Evolutionary conservation across 2,888 invertebrate genomes (phyloP).

Genomic region (Scaptomyza tumidula): DNA sequence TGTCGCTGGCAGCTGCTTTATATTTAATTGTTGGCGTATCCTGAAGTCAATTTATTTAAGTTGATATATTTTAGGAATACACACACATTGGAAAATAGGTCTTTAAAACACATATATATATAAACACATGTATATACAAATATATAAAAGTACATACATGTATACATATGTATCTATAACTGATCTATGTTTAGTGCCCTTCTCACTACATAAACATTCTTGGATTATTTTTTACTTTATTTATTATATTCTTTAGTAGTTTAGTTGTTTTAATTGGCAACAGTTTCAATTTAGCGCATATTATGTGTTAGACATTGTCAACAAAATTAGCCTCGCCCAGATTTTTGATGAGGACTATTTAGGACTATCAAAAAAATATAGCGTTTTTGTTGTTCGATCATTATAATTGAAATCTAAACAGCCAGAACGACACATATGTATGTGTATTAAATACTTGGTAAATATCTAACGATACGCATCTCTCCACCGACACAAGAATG

Average conservation of each 20-base stretch:
- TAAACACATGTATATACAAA: constrained; percentile 15
- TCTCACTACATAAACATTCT: constrained; percentile 5
- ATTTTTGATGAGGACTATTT: not conserved
- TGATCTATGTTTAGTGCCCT: constrained; percentile 10
- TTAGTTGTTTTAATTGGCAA: constrained; percentile 33
- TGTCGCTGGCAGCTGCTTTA: constrained; percentile 74
- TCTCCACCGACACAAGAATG: constrained; percentile 13
- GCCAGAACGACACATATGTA: constrained; percentile 19
- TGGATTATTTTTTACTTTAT: constrained; percentile 2
- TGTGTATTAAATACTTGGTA: constrained; percentile 1
- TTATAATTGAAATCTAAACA: constrained; percentile 18
- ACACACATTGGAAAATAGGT: constrained; percentile 11
- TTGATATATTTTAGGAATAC: constrained; percentile 33
- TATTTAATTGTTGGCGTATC: constrained; percentile 81
- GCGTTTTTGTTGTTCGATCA: not conserved
- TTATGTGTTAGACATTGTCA: not conserved
- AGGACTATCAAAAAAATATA: not conserved
- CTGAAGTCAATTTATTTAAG: constrained; percentile 68
- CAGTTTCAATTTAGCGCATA: constrained; percentile 1
- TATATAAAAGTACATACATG: constrained; percentile 14
- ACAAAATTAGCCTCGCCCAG: constrained; percentile 1
- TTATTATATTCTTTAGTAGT: constrained; percentile 20
- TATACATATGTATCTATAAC: constrained; percentile 19
- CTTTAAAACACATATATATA: constrained; percentile 11
- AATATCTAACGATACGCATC: constrained; percentile 4